Percentiles rank a stretch among this genome's conserved stretches.
phyloP scores from a whole-genome alignment of 1,140 invertebrate genomes.

The Diplogasteroides magnus region DNA sequence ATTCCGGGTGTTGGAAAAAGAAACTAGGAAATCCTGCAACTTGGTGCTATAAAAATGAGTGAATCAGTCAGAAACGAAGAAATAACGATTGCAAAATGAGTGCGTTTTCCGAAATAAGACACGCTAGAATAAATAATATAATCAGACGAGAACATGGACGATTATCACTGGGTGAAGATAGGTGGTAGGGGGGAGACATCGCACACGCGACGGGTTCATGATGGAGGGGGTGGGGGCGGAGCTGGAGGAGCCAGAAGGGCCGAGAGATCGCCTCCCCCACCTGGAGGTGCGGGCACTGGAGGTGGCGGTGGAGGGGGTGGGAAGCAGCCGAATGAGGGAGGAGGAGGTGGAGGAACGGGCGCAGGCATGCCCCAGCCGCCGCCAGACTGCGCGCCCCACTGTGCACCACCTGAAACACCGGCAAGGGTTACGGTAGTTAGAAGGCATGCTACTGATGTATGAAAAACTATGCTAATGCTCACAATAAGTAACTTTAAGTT shows the following conservation, averaged over 20 bases:
- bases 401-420: background rate
- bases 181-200: too few species aligned
- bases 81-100: too few species aligned
- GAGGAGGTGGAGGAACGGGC: slow-evolving; percentile 19
- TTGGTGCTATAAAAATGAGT: too few species aligned
- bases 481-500: background rate
- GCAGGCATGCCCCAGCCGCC: slow-evolving; percentile 8
- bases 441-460: slow-evolving; percentile 9
- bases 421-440: background rate
- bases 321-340: slow-evolving; percentile 1
- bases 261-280: slow-evolving; percentile 4
- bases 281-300: slow-evolving; percentile 5
- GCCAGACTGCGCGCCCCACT: background rate
- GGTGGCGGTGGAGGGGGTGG: slow-evolving; percentile 26
- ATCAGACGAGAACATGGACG: too few species aligned
- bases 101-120: too few species aligned
- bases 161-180: too few species aligned
- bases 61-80: too few species aligned
- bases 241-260: slow-evolving; percentile 11
- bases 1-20: too few species aligned
- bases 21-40: too few species aligned
- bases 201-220: too few species aligned
- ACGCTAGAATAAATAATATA: too few species aligned
- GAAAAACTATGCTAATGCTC: background rate
- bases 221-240: slow-evolving; percentile 23